Evolutionary conservation across 2,113 vertebrate genomes (phyloP).

Genomic region (rat (Rattus norvegicus)): GRCr8 NC_086026.1:13254001-13254500

Average conservation of each 20-base stretch:
- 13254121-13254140: not conserved
- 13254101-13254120: constrained; percentile 34
- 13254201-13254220: constrained; percentile 90
- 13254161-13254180: constrained; percentile 61
- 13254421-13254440: constrained; percentile 4
- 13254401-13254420: not conserved
- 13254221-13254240: constrained; percentile 91
- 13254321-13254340: constrained; percentile 92
- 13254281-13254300: constrained; percentile 92
- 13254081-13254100: constrained; percentile 1
- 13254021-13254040: not conserved
- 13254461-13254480: constrained; percentile 94
- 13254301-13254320: constrained; percentile 94
- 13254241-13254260: constrained; percentile 92
- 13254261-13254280: constrained; percentile 92
- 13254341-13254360: constrained; percentile 90
- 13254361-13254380: constrained; percentile 86
- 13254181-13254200: constrained; percentile 92
- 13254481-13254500: constrained; percentile 93
- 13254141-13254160: constrained; percentile 6
- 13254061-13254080: not conserved
- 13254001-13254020: not conserved
- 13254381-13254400: not conserved
- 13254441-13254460: constrained; percentile 94
- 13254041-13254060: not conserved